Evolutionary conservation across 2,888 invertebrate genomes (phyloP), one percentile per base, ranked within the genome.

Genomic region (Nycteola revayana): DNA sequence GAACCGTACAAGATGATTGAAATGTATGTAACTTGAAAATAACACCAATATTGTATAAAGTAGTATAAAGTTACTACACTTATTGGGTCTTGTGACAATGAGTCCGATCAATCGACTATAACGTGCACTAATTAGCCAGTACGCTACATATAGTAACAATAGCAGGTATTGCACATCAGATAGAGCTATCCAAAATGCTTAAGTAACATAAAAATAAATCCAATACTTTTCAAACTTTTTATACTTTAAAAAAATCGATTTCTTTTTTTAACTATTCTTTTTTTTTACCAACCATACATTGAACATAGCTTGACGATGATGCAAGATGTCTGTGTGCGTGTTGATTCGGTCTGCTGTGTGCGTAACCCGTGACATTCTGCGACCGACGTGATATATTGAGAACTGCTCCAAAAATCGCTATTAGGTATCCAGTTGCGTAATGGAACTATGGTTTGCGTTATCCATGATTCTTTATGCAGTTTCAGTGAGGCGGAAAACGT

Each of bases 331-430:
- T 33, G 75, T 75, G 79, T 77, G 78, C 61, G 76, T 69, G 66
- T 55, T 61, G 61, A 60, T 44, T 43, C 42, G 17, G 34, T 41
- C 33, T 43, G 27, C 18, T 60, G 78, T 78, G 78, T 70, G 78
- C 59, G 68, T 66, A 50, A 48, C 64, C 67, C 70, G 69, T 76
- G 77, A 76, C 77, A 75, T 68, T 68, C 75, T 81, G 85, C 81
- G 66, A 66, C 66, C 75, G 80, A 75, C 84, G 79, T 86, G 86
- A 85, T 85, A 83, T 87, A 86, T 86, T 79, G 85, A 82, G 80
- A 78, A 78, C 72, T 65, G 73, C 67, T 72, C 75, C 80, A 85
- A 85, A 85, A 85, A 82, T 84, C 75, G 74, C 79, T 71, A 75
- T 67, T 66, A 59, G 63, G 51, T 57, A 60, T 55, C 49, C 47